Evolutionary conservation across 2,888 invertebrate genomes (phyloP), one percentile per base, ranked within the genome.

Genomic region (Heteromurus nitidus): DNA sequence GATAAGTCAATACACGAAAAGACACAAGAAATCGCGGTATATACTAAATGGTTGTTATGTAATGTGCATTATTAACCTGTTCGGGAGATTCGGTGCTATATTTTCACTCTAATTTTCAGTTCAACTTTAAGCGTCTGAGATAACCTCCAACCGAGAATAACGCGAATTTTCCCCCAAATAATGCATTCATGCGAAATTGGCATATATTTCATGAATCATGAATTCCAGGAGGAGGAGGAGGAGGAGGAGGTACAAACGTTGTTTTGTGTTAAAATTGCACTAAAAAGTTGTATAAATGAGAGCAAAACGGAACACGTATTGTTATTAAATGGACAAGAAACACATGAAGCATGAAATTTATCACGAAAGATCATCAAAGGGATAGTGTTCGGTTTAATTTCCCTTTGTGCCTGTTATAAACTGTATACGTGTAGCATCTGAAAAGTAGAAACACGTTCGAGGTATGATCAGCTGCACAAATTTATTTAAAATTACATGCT

Each of bases 321-420:
- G n/a, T 36, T 5, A 36, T 9, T 9, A 36, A 36, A 36, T 9
- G 36, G 36, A 36, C 36, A 28, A 26, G 3, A 30, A n/a, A 28
- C n/a, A 26, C n/a, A 47, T n/a, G 26, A 73, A 73, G 16, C 26
- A 28, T n/a, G n/a, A 60, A 76, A 68, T 50, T 68, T 76, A 76
- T 76, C 76, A 60, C 18, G 76, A 76, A 18, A 60, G 76, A 76
- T 76, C 60, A 76, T 76, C 76, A 60, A 76, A n/a, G 62, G 69
- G 76, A 76, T 76, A 31, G 44, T 76, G 76, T 76, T 69, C 68
- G 60, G 60, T 76, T 76, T 76, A 76, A 76, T 76, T 76, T 76
- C 67, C 60, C 60, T 31, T 69, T 58, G 67, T 68, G 47, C 44
- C 24, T 44, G 44, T 65, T 67, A n/a, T n/a, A n/a, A n/a, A n/a